Evolutionary conservation across 2,888 invertebrate genomes (phyloP), one percentile per base, ranked within the genome.

Genomic region (Leptothorax acervorum): DNA sequence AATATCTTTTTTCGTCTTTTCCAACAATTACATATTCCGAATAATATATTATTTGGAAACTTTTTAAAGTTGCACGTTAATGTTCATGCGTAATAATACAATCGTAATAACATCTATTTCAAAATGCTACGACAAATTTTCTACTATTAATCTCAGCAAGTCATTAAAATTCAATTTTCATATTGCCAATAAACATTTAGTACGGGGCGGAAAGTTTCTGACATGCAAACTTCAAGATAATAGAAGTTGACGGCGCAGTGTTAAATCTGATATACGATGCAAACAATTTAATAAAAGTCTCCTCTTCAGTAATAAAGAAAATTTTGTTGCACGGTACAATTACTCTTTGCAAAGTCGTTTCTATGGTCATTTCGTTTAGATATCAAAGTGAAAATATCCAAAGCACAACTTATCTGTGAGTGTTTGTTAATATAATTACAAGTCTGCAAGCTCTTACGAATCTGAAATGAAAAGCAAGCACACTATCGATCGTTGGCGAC

Each of bases 221-320:
- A 3, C 45, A 48, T 18, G 35, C 60, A 48, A 81, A 73, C 60
- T 71, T 81, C 31, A 60, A n/a, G n/a, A 18, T 68, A 57, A 55
- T 71, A 48, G 23, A 39, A 71, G 18, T 51, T 48, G 42, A 79
- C 23, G 6, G 35, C 73, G 28, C 48, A 18, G 28, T 62, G 60
- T 73, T n/a, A 81, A 62, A 60, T 73, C 18, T 28, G 65, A 76
- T 76, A 42, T 39, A 28, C 71, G 28, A 78, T 55, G 35, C 48
- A 60, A 79, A 60, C 57, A 71, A 73, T 81, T 81, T 62, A 60
- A 79, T 71, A 51, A 62, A 73, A 71, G 60, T 51, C 35, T 65
- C 18, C n/a, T 48, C 28, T 60, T 28, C 35, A 48, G 3, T 23
- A 71, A 28, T 18, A 81, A 51, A 51, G 35, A 81, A 60, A 75